Base-by-base conservation (phyloP, 1,140 invertebrate species). In the Drosophila ercepeae region DNA sequence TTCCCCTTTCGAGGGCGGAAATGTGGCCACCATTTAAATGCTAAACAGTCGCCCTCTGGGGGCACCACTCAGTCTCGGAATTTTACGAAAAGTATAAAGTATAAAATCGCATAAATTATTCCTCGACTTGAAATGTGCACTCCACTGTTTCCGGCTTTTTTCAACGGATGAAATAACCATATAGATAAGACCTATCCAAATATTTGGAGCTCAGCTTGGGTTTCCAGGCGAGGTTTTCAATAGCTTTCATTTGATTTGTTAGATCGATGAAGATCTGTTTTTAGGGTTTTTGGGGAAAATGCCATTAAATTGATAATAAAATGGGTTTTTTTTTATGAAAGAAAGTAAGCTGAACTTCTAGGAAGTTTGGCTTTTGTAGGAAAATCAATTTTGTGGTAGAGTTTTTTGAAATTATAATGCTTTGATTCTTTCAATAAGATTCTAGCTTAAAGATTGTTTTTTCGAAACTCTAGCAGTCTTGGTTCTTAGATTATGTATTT, bases 21-120 rank as follows among this genome's bases (percentile, higher is more conserved):
- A 83, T 84, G 79, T 83, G 71, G 64, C 55, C 52, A 25, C 75
- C 75, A 83, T 83, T 83, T 78, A 83, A 83, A 84, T 83, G 79
- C 79, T 84, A 83, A 83, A 39, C 75, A 84, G 78, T 21, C 55
- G 49, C 54, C 18, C 21, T 39, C 18, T 11, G 39, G 18, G 48
- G 68, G 69, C 69, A 72, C 60, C 77, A 29, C 72, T 57, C 79
- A 42, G 70, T 75, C 70, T 84, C 57, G 41, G 68, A 53, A 71
- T 61, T 23, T 60, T 52, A 21, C n/a, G 29, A 18, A 25, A 6
- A 14, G 25, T 60, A 39, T 36, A 39, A 32, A 14, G 29, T 42
- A 36, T 65, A 19, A 60, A 67, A 51, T 75, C 64, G 79, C 70
- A 78, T 83, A 83, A 83, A 75, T 84, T 83, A 59, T 50, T 50